A percentile compares a stretch with the other conserved stretches of the same genome.
These are phyloP conservation scores for Campodea augens DNA, from an alignment of 1,140 invertebrate genomes.

Conservation along the genomic window DNA sequence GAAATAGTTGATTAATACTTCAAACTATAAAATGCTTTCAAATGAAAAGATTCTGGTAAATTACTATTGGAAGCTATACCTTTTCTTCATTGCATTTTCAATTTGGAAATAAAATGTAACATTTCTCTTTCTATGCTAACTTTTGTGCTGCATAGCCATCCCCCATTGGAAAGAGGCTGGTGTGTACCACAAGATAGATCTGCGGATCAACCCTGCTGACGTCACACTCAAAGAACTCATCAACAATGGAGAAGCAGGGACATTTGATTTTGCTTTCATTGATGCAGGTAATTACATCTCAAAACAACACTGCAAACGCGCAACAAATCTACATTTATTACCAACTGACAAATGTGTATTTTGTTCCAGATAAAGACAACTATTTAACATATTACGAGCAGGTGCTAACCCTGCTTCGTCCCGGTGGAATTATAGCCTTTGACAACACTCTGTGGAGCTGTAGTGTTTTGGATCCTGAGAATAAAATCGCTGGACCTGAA, in stretches of 20 bases:
- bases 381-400: constrained; percentile 26
- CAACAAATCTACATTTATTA: too few relatives aligned
- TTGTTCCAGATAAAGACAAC: constrained; percentile 22
- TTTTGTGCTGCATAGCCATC: constrained; percentile 12
- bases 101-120: too few relatives aligned
- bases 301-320: too few relatives aligned
- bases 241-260: constrained; percentile 20
- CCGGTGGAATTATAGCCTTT: constrained; percentile 25
- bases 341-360: too few relatives aligned
- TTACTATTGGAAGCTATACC: too few relatives aligned
- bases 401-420: constrained; percentile 20
- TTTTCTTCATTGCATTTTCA: too few relatives aligned
- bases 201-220: constrained; percentile 20
- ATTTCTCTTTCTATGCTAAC: too few relatives aligned
- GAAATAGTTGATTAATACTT: too few relatives aligned
- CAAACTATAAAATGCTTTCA: too few relatives aligned
- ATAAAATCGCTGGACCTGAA: constrained; percentile 7
- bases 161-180: constrained; percentile 20
- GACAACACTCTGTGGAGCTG: constrained; percentile 22
- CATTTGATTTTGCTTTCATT: constrained; percentile 29
- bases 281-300: constrained; percentile 23
- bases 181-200: constrained; percentile 20
- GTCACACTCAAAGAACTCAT: constrained; percentile 22
- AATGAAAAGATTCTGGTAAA: too few relatives aligned
- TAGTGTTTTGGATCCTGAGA: constrained; percentile 8